Evolutionary conservation across 1,140 invertebrate species (phyloP).

Genomic region (Drosophila teissieri): DNA sequence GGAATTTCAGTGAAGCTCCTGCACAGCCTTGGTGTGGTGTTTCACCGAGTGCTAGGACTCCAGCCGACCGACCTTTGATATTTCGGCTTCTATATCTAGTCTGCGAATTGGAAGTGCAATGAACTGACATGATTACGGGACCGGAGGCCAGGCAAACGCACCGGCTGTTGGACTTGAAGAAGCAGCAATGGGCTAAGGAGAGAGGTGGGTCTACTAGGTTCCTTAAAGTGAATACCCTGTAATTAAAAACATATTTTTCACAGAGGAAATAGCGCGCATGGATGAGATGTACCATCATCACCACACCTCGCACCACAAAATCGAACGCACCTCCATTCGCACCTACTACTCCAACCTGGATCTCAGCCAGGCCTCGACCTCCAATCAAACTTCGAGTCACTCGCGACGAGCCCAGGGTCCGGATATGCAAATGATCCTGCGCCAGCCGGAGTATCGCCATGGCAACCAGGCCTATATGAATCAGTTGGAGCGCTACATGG

Average conservation of each 20-base stretch:
- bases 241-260: too few relatives aligned
- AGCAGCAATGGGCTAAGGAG: constrained; percentile 89
- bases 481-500: constrained; percentile 70
- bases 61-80: constrained; percentile 55
- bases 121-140: constrained; percentile 80
- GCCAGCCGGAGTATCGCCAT: constrained; percentile 45
- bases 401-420: constrained; percentile 31
- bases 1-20: constrained; percentile 53
- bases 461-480: constrained; percentile 62
- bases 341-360: constrained; percentile 84
- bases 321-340: constrained; percentile 84
- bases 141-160: constrained; percentile 79
- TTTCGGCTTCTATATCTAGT: constrained; percentile 21
- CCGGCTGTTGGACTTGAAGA: constrained; percentile 88
- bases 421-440: constrained; percentile 44
- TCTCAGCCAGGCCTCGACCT: constrained; percentile 63
- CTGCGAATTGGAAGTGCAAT: constrained; percentile 52
- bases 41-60: constrained; percentile 20
- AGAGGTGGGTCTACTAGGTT: constrained; percentile 85
- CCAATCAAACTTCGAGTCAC: constrained; percentile 63
- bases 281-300: constrained; percentile 84
- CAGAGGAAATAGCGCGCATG: constrained; percentile 88
- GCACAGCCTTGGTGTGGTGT: constrained; percentile 44
- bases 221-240: too few relatives aligned
- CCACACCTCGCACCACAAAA: constrained; percentile 75